These are phyloP conservation scores for Napeogenes sylphis DNA, from an alignment of 2,888 invertebrate genomes.

Conservation along the genomic window DNA sequence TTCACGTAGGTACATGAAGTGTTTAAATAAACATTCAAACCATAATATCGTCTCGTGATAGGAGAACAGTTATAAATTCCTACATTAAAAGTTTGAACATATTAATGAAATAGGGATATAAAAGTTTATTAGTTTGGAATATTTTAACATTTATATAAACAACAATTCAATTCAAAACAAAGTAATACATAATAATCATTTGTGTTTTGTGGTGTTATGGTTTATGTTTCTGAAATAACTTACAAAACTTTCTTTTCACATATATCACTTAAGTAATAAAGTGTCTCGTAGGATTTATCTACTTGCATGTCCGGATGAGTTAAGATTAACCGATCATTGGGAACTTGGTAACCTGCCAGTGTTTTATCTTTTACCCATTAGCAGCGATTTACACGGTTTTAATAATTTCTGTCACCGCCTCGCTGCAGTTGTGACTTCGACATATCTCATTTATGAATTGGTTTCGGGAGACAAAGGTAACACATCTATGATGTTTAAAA, in stretches of 20 bases:
- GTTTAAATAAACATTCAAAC: neutral
- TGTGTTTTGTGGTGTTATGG: no score
- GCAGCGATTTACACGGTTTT: slow-evolving; percentile 32
- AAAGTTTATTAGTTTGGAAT: no score
- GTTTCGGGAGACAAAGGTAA: no score
- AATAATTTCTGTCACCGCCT: slow-evolving; percentile 28
- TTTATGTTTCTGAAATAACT: neutral
- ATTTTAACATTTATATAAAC: no score
- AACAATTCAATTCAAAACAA: no score
- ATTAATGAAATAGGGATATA: neutral
- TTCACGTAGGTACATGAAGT: neutral
- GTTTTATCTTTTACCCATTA: slow-evolving; percentile 31
- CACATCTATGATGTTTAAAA: no score
- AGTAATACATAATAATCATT: no score
- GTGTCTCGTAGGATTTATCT: slow-evolving; percentile 12
- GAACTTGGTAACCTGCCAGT: slow-evolving; percentile 37
- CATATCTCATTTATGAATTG: slow-evolving; percentile 15
- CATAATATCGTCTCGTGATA: neutral
- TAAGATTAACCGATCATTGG: slow-evolving; percentile 21
- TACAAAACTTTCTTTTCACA: neutral
- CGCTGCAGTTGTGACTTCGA: slow-evolving; percentile 16
- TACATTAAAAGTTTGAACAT: neutral
- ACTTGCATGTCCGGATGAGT: slow-evolving; percentile 18
- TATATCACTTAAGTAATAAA: slow-evolving; percentile 5
- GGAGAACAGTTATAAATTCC: neutral